Percentiles rank a stretch among this genome's conserved stretches.
Evolutionary conservation across 2,113 vertebrate species (phyloP).

Genomic region (Ochotona princeps): DNA sequence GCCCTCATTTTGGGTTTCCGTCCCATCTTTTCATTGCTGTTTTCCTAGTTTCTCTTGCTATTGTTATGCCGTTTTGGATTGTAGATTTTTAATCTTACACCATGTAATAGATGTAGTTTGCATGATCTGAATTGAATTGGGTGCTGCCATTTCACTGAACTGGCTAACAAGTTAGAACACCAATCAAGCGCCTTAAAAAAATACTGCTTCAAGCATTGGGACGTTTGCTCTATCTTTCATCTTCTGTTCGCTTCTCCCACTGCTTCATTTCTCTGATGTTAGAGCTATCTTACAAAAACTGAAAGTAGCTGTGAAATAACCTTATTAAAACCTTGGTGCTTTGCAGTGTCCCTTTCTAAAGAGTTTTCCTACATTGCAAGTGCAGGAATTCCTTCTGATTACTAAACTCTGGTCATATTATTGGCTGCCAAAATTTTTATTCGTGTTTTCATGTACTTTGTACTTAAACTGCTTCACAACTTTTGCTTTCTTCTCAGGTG

Average conservation of each 20-base stretch:
- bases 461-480: slow-evolving; percentile 15
- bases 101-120: not conserved
- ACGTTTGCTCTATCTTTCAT: not conserved
- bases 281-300: slow-evolving; percentile 2
- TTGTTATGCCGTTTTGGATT: not conserved
- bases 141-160: slow-evolving; percentile 12
- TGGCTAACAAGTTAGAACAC: not conserved
- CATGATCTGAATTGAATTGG: slow-evolving; percentile 57
- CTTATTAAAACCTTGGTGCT: slow-evolving; percentile 50
- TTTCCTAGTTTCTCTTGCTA: not conserved
- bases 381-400: slow-evolving; percentile 56
- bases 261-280: not conserved
- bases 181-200: not conserved
- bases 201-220: not conserved
- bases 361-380: slow-evolving; percentile 25
- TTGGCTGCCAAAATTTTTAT: slow-evolving; percentile 46
- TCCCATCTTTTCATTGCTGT: not conserved
- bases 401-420: slow-evolving; percentile 63
- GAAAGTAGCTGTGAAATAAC: slow-evolving; percentile 53
- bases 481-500: slow-evolving; percentile 86
- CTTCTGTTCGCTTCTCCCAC: not conserved
- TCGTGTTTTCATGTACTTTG: slow-evolving; percentile 6
- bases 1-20: slow-evolving; percentile 28
- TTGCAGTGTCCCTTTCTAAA: slow-evolving; percentile 39
- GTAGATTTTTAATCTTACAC: not conserved